Conservation (phyloP, 2,888 invertebrate genomes). For the Pseudococcus viburni region DNA sequence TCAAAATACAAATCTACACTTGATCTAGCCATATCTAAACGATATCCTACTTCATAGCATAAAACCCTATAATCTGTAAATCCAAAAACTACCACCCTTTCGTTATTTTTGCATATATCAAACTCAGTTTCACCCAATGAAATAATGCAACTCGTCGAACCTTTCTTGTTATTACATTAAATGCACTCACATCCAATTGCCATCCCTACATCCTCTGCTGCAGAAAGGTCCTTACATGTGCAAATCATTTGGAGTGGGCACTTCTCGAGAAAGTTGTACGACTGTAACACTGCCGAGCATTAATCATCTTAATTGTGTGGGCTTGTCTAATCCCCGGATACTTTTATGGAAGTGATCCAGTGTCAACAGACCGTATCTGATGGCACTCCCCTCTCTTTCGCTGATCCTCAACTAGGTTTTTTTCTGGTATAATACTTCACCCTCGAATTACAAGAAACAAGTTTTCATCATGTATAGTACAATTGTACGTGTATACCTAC, state of each 20-base stretch:
- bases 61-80: not conserved
- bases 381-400: not conserved
- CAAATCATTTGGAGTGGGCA: slow-evolving; percentile 29
- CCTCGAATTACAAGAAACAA: slow-evolving; percentile 6
- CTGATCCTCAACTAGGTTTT: not conserved
- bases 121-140: not conserved
- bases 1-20: not conserved
- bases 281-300: not conserved
- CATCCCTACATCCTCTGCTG: not conserved
- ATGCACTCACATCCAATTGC: not conserved
- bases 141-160: not conserved
- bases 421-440: not conserved
- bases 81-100: not conserved
- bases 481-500: not conserved
- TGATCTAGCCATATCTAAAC: not conserved
- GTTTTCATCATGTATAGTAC: not conserved
- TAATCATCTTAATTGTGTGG: slow-evolving; percentile 28
- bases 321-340: slow-evolving; percentile 6
- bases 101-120: slow-evolving; percentile 16
- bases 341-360: slow-evolving; percentile 14
- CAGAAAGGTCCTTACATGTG: slow-evolving; percentile 8
- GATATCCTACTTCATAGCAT: not conserved
- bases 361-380: slow-evolving; percentile 22
- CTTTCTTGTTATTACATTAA: slow-evolving; percentile 9
- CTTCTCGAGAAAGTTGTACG: slow-evolving; percentile 10